Conservation (phyloP, 2,888 invertebrate genomes). For the Hirtodrosophila cameraria region DNA sequence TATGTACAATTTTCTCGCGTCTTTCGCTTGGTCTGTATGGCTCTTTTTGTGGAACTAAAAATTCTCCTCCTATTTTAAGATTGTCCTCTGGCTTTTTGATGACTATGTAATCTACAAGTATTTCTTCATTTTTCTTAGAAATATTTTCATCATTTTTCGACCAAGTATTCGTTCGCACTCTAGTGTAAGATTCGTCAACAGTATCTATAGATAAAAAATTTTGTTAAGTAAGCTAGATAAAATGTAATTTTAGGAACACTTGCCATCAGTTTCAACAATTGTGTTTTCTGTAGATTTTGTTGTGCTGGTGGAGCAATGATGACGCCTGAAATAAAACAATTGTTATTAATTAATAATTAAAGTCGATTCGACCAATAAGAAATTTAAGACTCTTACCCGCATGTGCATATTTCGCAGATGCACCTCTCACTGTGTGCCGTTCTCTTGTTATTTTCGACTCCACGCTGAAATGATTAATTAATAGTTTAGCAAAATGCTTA, state of each 20-base stretch:
- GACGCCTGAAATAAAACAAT: slow-evolving; percentile 86
- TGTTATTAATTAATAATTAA: too few species aligned
- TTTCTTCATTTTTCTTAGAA: slow-evolving; percentile 83
- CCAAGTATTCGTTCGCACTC: slow-evolving; percentile 82
- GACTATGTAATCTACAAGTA: slow-evolving; percentile 66
- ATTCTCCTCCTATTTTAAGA: slow-evolving; percentile 87
- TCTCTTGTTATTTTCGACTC: slow-evolving; percentile 80
- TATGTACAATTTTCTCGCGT: slow-evolving; percentile 84
- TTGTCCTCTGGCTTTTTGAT: slow-evolving; percentile 86
- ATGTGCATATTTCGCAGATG: slow-evolving; percentile 95
- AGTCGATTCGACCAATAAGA: rapidly evolving
- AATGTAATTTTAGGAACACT: neutral
- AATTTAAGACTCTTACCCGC: slow-evolving; percentile 89
- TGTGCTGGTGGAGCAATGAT: slow-evolving; percentile 90
- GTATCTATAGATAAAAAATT: slow-evolving; percentile 49
- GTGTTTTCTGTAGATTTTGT: slow-evolving; percentile 68
- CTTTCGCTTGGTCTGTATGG: slow-evolving; percentile 86
- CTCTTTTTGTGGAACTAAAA: slow-evolving; percentile 83
- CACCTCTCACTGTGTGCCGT: slow-evolving; percentile 88
- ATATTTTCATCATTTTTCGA: slow-evolving; percentile 85
- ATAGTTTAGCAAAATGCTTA: neutral
- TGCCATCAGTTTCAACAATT: slow-evolving; percentile 61
- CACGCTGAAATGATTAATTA: slow-evolving; percentile 58
- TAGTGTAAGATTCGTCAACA: slow-evolving; percentile 70
- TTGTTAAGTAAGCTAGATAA: neutral